Conservation (phyloP, 2,888 invertebrate species). For the Dyspetes luteomarginatus region DNA sequence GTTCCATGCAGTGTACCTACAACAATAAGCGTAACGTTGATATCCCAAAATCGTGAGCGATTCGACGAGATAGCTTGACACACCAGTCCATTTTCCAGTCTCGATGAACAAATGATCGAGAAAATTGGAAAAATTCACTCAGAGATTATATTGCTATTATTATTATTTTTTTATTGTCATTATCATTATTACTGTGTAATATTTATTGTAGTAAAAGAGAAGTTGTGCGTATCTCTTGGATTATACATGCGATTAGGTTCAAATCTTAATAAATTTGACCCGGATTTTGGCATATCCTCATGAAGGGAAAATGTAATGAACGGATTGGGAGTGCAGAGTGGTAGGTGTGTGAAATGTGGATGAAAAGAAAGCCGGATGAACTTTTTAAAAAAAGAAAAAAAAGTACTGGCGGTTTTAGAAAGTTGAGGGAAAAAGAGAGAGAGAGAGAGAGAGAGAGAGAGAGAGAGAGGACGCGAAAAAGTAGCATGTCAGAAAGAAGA, state of each 20-base stretch:
- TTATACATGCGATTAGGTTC: slow-evolving; percentile 33
- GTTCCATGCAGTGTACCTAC: slow-evolving; percentile 4
- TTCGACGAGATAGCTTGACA: slow-evolving; percentile 32
- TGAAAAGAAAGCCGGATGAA: slow-evolving; percentile 41
- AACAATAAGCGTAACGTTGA: slow-evolving; percentile 4
- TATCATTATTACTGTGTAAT: slow-evolving; percentile 25
- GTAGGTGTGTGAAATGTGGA: slow-evolving; percentile 33
- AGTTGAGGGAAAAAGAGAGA: background rate
- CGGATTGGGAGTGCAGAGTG: slow-evolving; percentile 36
- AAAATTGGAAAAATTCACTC: slow-evolving; percentile 12
- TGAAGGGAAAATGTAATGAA: slow-evolving; percentile 46
- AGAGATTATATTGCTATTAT: background rate
- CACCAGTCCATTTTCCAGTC: background rate
- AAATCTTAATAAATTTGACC: slow-evolving; percentile 39
- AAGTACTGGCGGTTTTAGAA: slow-evolving; percentile 22
- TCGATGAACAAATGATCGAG: slow-evolving; percentile 27
- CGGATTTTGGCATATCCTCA: slow-evolving; percentile 40
- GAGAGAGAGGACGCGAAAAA: slow-evolving; percentile 30
- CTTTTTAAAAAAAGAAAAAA: slow-evolving; percentile 24
- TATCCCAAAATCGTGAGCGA: slow-evolving; percentile 25
- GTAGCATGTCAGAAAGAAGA: slow-evolving; percentile 57
- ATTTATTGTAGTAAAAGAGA: too few species aligned
- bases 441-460: background rate
- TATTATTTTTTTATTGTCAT: background rate
- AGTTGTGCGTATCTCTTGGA: background rate